A percentile compares a stretch with the other conserved stretches of the same genome.
Conservation (phyloP, 2,797 vertebrate genomes). For the Aselliscus stoliczkanus region DNA sequence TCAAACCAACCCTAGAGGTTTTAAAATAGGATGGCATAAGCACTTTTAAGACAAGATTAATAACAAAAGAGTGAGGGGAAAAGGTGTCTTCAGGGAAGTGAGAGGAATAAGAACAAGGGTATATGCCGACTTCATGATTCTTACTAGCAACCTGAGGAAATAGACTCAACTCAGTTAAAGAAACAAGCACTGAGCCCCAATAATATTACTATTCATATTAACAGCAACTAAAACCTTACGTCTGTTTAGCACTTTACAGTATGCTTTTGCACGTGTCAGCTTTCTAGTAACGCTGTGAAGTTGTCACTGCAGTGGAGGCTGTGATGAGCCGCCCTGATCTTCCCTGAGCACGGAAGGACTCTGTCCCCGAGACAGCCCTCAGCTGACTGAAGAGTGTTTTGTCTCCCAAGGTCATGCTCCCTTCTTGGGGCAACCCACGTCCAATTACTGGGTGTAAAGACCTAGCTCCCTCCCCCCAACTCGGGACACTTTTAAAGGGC, state of each 20-base stretch:
- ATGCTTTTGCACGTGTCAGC: not conserved
- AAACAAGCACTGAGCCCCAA: constrained; percentile 6
- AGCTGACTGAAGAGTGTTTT: not conserved
- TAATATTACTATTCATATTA: not conserved
- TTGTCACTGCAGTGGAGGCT: not conserved
- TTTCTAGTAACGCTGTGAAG: not conserved
- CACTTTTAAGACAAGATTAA: constrained; percentile 70
- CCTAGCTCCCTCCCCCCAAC: not conserved
- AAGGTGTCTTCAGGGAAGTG: constrained; percentile 51
- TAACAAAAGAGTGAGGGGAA: constrained; percentile 61
- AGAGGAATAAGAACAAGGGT: constrained; percentile 66
- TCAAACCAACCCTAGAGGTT: constrained; percentile 66
- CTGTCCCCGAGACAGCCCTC: not conserved
- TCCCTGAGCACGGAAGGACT: not conserved
- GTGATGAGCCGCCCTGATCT: not conserved
- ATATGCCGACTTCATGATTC: constrained; percentile 25
- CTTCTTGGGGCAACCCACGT: not conserved
- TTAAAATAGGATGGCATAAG: constrained; percentile 68
- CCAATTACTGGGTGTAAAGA: not conserved
- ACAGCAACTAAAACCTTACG: not conserved
- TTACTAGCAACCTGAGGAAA: constrained; percentile 27
- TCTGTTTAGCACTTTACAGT: not conserved
- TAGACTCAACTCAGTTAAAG: not conserved
- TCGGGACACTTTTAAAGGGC: not conserved
- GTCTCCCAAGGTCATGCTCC: not conserved